Evolutionary conservation across 1,140 invertebrate genomes (phyloP), one percentile per base, ranked within the genome.

Genomic region (Cydia strobilella): DNA sequence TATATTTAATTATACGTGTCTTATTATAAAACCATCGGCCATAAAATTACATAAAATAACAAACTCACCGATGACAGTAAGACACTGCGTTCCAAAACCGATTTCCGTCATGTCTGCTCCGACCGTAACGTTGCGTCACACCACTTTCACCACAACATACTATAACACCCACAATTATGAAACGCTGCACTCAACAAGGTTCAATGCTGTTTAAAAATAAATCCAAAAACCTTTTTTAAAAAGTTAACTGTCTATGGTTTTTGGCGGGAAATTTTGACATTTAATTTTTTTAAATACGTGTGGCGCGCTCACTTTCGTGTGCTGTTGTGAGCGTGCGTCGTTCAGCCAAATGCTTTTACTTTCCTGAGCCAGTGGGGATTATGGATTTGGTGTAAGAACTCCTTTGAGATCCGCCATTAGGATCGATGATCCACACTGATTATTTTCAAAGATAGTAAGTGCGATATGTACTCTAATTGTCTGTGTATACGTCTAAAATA

Each of bases 61-160:
- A 79, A 75, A 87, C 89, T 87, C 74, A 90, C 87, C 85, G 63
- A 88, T 77, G 84, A 87, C 79, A 79, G 84, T 81, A 79, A 85
- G 82, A 81, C 82, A 87, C 59, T 69, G 78, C 82, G 89, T 90
- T 86, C 88, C 85, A 80, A 90, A 82, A 81, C 81, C 80, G 77
- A 82, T 82, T 86, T 86, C 82, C 84, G 88, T 83, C 88, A 91
- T 85, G 79, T 78, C 79, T 83, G 66, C 75, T 87, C 84, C 87
- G 54, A 90, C 89, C 87, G 85, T 90, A 88, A 86, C 75, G 79
- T 89, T 89, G 86, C 90, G 88, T 90, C 87, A 90, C 85, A 79
- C 54, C 90, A 91, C 90, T 91, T 91, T 91, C 90, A 91, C 90
- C 77, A 88, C 42, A 89, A 87, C 86, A 89, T 86, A 82, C 82